Conservation (phyloP, 1,140 invertebrate species). For the Danaus melanippus region DNA sequence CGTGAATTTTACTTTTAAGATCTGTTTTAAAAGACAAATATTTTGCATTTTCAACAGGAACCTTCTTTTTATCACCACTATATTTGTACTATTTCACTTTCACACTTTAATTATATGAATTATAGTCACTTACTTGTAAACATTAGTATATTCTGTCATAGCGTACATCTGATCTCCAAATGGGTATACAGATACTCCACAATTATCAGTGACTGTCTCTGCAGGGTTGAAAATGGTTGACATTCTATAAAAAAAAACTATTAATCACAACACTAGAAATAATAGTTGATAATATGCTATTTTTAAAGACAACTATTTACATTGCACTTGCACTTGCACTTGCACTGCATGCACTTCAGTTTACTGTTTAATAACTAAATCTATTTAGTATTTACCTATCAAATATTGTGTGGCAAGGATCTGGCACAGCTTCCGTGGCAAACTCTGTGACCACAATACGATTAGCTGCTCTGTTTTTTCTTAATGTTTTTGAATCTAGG, state of each 20-base stretch:
- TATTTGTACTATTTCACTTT: too few relatives aligned
- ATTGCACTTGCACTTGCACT: too few relatives aligned
- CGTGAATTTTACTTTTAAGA: too few relatives aligned
- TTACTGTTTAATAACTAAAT: too few relatives aligned
- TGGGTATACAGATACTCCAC: constrained; percentile 20
- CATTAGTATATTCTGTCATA: constrained; percentile 17
- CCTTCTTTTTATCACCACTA: too few relatives aligned
- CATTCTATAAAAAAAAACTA: constrained; percentile 17
- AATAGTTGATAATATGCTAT: too few relatives aligned
- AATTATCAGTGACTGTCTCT: constrained; percentile 17
- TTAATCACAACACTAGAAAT: too few relatives aligned
- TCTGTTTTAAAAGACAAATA: too few relatives aligned
- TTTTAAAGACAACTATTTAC: too few relatives aligned
- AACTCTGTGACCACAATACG: constrained; percentile 88
- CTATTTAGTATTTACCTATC: constrained; percentile 60
- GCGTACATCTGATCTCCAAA: constrained; percentile 24
- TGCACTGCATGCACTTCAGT: too few relatives aligned
- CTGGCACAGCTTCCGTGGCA: constrained; percentile 82
- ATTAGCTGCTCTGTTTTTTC: constrained; percentile 79
- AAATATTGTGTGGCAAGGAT: constrained; percentile 86
- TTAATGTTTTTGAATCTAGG: constrained; percentile 80
- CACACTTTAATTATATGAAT: neutral
- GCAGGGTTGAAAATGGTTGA: constrained; percentile 24
- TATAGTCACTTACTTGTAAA: constrained; percentile 16
- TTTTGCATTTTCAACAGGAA: too few relatives aligned